A percentile compares a stretch with the other conserved stretches of the same genome.
These are phyloP conservation scores for Liparis tanakae DNA, from an alignment of 2,797 vertebrate species.

Conservation along the genomic window DNA sequence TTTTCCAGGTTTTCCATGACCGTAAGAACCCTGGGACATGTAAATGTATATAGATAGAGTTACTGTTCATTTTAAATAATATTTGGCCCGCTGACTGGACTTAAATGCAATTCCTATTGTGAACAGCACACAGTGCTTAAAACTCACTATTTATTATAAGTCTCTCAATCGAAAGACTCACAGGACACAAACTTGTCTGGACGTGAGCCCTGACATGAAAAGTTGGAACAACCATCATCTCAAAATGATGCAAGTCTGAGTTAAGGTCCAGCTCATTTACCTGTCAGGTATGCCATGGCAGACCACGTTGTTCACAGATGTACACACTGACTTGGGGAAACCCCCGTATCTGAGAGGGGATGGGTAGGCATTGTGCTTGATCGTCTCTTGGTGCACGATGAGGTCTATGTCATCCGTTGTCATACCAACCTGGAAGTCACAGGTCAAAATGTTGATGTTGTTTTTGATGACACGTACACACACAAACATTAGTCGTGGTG, in stretches of 20 bases:
- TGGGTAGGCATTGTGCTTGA: slow-evolving; percentile 94
- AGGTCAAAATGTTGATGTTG: neutral
- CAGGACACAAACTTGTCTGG: neutral
- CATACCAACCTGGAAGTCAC: slow-evolving; percentile 89
- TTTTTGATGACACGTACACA: neutral
- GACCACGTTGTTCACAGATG: slow-evolving; percentile 98
- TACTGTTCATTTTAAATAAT: neutral
- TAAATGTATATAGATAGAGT: neutral
- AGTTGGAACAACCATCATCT: neutral
- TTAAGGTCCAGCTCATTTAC: slow-evolving; percentile 74
- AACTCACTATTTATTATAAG: neutral
- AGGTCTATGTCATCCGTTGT: slow-evolving; percentile 98
- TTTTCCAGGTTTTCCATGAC: too few relatives aligned
- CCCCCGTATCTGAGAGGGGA: slow-evolving; percentile 94
- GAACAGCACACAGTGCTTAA: neutral
- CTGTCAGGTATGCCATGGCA: slow-evolving; percentile 99
- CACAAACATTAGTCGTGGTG: neutral
- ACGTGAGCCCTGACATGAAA: neutral
- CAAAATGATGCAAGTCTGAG: neutral
- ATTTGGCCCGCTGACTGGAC: neutral
- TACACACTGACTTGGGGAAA: slow-evolving; percentile 99
- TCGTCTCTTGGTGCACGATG: slow-evolving; percentile 94
- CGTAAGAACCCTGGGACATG: too few relatives aligned
- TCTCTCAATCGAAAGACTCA: neutral
- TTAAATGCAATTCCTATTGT: neutral